A percentile compares a stretch with the other conserved stretches of the same genome.
These are phyloP conservation scores for Doryteuthis pealeii DNA, from an alignment of 1,140 invertebrate genomes.

Conservation along the genomic window DNA sequence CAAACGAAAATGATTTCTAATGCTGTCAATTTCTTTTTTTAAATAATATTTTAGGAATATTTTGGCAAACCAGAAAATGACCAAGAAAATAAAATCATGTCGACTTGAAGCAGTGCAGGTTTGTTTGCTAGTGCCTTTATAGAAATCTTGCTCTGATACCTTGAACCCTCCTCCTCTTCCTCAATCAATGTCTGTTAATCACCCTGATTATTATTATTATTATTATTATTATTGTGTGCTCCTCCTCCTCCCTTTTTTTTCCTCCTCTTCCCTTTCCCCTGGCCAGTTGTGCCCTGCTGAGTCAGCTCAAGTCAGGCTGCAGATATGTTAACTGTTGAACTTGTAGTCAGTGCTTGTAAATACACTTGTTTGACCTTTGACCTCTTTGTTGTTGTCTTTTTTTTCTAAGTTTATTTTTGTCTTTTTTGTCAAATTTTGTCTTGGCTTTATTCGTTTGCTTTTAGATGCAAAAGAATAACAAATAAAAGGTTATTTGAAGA, in stretches of 20 bases:
- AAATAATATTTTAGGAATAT: too few relatives aligned
- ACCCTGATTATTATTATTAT: too few relatives aligned
- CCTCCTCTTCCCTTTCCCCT: neutral
- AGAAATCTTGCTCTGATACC: conserved; percentile 8
- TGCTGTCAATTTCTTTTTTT: too few relatives aligned
- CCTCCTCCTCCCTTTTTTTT: neutral
- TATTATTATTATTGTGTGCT: too few relatives aligned
- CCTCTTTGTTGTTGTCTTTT: neutral
- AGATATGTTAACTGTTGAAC: conserved; percentile 9
- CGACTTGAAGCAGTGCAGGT: conserved; percentile 4
- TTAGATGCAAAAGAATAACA: too few relatives aligned
- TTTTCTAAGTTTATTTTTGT: neutral
- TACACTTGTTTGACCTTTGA: conserved; percentile 3
- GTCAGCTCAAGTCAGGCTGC: conserved; percentile 5
- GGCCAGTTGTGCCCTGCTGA: neutral
- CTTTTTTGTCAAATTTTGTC: neutral
- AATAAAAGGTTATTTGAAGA: too few relatives aligned
- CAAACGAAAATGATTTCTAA: too few relatives aligned
- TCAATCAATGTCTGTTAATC: too few relatives aligned
- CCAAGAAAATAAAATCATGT: neutral
- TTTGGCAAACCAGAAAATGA: too few relatives aligned
- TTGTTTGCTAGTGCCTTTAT: conserved; percentile 6
- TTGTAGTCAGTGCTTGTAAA: conserved; percentile 11
- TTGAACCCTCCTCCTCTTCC: neutral
- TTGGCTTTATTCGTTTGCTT: too few relatives aligned